Evolutionary conservation across 2,888 invertebrate species (phyloP).

Genomic region (Parnassius apollo): DNA sequence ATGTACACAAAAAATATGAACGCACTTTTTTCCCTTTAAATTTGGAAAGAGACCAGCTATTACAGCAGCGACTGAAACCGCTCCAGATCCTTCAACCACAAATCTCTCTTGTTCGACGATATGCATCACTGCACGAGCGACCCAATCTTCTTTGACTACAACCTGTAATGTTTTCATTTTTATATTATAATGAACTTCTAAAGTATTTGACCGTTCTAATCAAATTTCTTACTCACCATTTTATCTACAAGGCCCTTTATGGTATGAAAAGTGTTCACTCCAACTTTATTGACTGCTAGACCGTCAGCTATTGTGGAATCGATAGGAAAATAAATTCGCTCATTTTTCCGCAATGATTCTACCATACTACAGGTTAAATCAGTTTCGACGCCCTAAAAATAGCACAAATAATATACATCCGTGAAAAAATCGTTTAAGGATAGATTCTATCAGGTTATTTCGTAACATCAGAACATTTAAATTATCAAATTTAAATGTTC

Average conservation of each 20-base stretch:
- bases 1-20: background rate
- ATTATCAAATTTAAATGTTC: too few species aligned
- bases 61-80: slow-evolving; percentile 89
- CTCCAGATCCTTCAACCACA: slow-evolving; percentile 94
- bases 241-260: slow-evolving; percentile 65
- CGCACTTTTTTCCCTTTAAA: slow-evolving; percentile 89
- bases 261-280: slow-evolving; percentile 66
- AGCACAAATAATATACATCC: background rate
- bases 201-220: background rate
- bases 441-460: too few species aligned
- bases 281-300: slow-evolving; percentile 70
- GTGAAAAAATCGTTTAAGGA: too few species aligned
- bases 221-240: slow-evolving; percentile 51
- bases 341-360: slow-evolving; percentile 82
- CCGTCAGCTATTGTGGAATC: slow-evolving; percentile 91
- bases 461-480: too few species aligned
- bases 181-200: background rate
- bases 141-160: slow-evolving; percentile 92
- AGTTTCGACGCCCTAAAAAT: slow-evolving; percentile 62
- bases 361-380: slow-evolving; percentile 67
- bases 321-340: slow-evolving; percentile 84
- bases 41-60: slow-evolving; percentile 90
- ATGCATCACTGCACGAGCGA: slow-evolving; percentile 89
- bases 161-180: slow-evolving; percentile 57
- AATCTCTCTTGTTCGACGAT: slow-evolving; percentile 91